These are phyloP conservation scores for Coelogynopora nodosa DNA, from an alignment of 2,888 invertebrate genomes.

Conservation along the genomic window DNA sequence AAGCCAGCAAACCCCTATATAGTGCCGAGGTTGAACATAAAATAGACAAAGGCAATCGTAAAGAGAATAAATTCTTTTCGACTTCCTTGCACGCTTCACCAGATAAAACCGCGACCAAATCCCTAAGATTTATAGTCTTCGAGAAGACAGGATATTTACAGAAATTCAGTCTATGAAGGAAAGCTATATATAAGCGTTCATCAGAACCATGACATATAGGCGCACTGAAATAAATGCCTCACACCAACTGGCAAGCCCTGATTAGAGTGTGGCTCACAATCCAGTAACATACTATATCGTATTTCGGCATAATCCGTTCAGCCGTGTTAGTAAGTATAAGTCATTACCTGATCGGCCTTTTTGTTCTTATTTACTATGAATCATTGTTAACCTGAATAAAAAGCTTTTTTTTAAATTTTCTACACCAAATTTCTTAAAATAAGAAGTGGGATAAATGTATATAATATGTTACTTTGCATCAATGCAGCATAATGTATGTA, in stretches of 20 bases:
- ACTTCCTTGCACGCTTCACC: not conserved
- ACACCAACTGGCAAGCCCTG: not conserved
- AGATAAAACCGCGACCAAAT: not conserved
- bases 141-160: not conserved
- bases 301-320: not conserved
- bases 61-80: not conserved
- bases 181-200: too few species aligned
- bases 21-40: not conserved
- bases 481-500: too few species aligned
- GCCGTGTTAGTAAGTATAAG: not conserved
- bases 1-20: not conserved
- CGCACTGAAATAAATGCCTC: not conserved
- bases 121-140: constrained; percentile 3
- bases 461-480: too few species aligned
- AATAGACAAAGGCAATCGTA: not conserved
- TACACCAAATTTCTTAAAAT: too few species aligned
- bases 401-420: too few species aligned
- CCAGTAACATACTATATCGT: not conserved
- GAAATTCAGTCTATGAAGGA: not conserved
- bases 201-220: not conserved
- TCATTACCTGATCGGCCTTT: not conserved
- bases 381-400: not conserved
- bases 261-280: not conserved
- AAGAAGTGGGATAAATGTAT: too few species aligned
- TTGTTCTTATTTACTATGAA: not conserved